A percentile compares a stretch with the other conserved stretches of the same genome.
These are phyloP conservation scores for Zeugodacus cucurbitae DNA, from an alignment of 1,140 invertebrate species.

Conservation along the genomic window DNA sequence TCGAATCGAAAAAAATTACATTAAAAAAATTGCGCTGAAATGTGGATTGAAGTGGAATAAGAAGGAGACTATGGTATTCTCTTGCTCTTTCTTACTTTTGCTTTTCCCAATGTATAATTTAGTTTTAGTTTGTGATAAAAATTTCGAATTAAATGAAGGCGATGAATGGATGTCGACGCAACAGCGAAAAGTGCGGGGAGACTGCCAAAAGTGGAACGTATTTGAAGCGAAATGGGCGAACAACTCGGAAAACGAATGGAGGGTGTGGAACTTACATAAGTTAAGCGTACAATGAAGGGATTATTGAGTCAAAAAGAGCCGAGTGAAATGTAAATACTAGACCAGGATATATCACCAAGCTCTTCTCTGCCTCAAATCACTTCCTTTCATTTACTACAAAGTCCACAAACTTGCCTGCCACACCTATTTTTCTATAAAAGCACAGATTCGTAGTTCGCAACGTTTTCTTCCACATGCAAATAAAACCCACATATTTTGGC, in stretches of 20 bases:
- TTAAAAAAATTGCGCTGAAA: not conserved
- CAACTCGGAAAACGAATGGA: not conserved
- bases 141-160: slow-evolving; percentile 29
- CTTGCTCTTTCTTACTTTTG: slow-evolving; percentile 2
- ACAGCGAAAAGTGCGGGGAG: not conserved
- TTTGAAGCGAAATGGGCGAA: slow-evolving; percentile 4
- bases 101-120: slow-evolving; percentile 12
- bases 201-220: not conserved
- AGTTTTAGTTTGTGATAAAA: slow-evolving; percentile 46
- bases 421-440: not conserved
- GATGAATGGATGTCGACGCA: not conserved
- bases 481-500: not conserved
- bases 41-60: slow-evolving; percentile 8
- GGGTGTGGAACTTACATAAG: slow-evolving; percentile 7
- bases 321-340: not conserved
- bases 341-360: not conserved
- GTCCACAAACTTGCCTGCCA: slow-evolving; percentile 6
- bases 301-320: not conserved
- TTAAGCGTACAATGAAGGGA: not conserved
- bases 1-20: not conserved
- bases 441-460: slow-evolving; percentile 32
- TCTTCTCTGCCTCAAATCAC: not conserved
- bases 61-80: not conserved
- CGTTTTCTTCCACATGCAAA: not conserved
- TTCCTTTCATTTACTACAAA: not conserved